Percentiles rank a stretch among this genome's conserved stretches.
Evolutionary conservation across 1,140 invertebrate species (phyloP).

Genomic region (Pectinophora gossypiella): DNA sequence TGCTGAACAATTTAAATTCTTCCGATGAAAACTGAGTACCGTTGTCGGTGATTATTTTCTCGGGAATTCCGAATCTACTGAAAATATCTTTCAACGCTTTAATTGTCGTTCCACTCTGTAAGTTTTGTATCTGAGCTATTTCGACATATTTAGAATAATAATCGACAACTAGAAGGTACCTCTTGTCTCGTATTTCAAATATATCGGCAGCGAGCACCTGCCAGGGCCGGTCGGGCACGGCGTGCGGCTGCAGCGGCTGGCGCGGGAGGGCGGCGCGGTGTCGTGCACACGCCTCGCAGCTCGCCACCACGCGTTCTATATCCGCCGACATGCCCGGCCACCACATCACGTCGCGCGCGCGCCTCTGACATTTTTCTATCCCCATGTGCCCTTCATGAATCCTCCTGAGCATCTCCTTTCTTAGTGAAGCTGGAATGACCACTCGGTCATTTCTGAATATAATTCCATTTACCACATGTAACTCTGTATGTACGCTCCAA

Average conservation of each 20-base stretch:
- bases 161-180: slow-evolving; percentile 25
- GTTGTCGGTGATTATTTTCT: slow-evolving; percentile 16
- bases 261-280: slow-evolving; percentile 13
- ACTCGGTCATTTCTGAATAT: slow-evolving; percentile 2
- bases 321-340: slow-evolving; percentile 33
- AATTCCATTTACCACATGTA: slow-evolving; percentile 4
- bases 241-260: slow-evolving; percentile 19
- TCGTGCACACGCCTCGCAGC: background rate
- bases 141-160: slow-evolving; percentile 31
- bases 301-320: slow-evolving; percentile 17
- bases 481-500: slow-evolving; percentile 1
- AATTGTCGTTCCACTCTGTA: slow-evolving; percentile 18
- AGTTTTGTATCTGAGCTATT: slow-evolving; percentile 12
- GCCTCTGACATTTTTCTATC: slow-evolving; percentile 26
- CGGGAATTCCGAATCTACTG: slow-evolving; percentile 22
- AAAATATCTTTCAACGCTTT: slow-evolving; percentile 18
- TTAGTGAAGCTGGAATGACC: slow-evolving; percentile 5
- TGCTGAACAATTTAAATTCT: slow-evolving; percentile 23
- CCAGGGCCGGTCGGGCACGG: slow-evolving; percentile 21
- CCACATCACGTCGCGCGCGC: slow-evolving; percentile 29
- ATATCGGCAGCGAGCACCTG: slow-evolving; percentile 17
- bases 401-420: slow-evolving; percentile 16
- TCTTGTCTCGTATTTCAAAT: slow-evolving; percentile 13
- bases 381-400: slow-evolving; percentile 35
- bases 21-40: slow-evolving; percentile 22